Percentiles rank a stretch among this genome's conserved stretches.
These are phyloP conservation scores for Sympetrum striolatum DNA, from an alignment of 2,888 invertebrate genomes.

Conservation along the genomic window DNA sequence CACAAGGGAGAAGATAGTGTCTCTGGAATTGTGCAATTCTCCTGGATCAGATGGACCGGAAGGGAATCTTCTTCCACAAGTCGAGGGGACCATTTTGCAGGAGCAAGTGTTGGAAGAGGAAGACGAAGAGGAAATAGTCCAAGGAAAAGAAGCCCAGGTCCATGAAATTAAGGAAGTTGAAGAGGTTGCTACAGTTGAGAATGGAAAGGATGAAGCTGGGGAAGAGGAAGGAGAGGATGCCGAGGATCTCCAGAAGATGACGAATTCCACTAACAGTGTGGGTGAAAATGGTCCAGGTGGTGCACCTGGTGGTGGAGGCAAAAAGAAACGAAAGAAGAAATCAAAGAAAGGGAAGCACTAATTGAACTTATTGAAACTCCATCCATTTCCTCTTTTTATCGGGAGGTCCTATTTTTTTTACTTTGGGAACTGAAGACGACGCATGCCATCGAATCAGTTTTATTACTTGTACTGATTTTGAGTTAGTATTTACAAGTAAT, in stretches of 20 bases:
- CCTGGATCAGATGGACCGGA: constrained; percentile 42
- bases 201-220: constrained; percentile 63
- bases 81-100: background rate
- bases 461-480: background rate
- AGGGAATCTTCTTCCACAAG: background rate
- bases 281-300: background rate
- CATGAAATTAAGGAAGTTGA: constrained; percentile 24
- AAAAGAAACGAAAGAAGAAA: constrained; percentile 58
- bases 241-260: background rate
- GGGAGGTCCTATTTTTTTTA: background rate
- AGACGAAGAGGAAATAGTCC: constrained; percentile 3
- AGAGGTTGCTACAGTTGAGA: constrained; percentile 1
- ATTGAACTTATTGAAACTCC: background rate
- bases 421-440: background rate
- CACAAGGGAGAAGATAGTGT: constrained; percentile 89
- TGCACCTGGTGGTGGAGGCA: background rate
- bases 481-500: background rate
- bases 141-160: constrained; percentile 25
- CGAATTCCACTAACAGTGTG: background rate
- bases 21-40: constrained; percentile 79
- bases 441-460: background rate
- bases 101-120: background rate
- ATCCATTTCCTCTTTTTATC: background rate
- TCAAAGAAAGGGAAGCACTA: constrained; percentile 64
- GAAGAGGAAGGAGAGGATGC: constrained; percentile 51